Base-by-base conservation (phyloP, 2,797 vertebrate genomes). In the Buphagus erythrorhynchus region DNA sequence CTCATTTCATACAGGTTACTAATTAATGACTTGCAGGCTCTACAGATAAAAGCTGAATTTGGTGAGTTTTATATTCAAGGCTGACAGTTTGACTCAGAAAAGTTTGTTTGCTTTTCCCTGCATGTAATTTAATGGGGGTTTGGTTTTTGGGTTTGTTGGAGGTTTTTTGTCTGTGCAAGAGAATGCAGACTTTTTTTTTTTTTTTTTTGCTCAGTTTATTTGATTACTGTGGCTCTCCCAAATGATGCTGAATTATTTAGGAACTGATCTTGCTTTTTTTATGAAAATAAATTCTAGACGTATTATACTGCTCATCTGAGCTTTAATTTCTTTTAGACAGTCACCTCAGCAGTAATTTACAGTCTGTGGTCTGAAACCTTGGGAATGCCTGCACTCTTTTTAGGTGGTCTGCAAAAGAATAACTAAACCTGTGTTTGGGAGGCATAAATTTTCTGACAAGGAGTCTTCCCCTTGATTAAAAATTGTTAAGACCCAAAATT, bases 131-230 rank as follows among this genome's bases (percentile, higher is more conserved):
- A 55, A 15, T 18, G 17, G 8, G 5, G 14, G 2, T 1, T 24
- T n/a, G 6, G 7, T 2, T 18, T 48, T 48, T 6, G 6, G 6
- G 7, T 22, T 19, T 40, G 5, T 36, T n/a, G 1, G 4, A 4
- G 6, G 4, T 61, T 68, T 46, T 59, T 46, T 4, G 8, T 68
- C 58, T 71, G 6, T 48, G 40, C 5, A 48, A 80, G 26, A 22
- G 40, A 18, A 31, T 6, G 1, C 1, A 11, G 15, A 17, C 2
- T 20, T 65, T 69, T 5, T 72, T 75, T 20, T 65, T 69, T 4
- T 72, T 75, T 20, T 65, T 90, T 90, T 71, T 83, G 8, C 17
- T 67, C 8, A 62, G 6, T 80, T 72, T 73, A 54, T 61, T 89
- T 86, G 7, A 46, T 71, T 43, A 22, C 2, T 35, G 13, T 28